These are phyloP conservation scores for Nemoura dubitans DNA, from an alignment of 2,888 invertebrate genomes.

Conservation along the genomic window DNA sequence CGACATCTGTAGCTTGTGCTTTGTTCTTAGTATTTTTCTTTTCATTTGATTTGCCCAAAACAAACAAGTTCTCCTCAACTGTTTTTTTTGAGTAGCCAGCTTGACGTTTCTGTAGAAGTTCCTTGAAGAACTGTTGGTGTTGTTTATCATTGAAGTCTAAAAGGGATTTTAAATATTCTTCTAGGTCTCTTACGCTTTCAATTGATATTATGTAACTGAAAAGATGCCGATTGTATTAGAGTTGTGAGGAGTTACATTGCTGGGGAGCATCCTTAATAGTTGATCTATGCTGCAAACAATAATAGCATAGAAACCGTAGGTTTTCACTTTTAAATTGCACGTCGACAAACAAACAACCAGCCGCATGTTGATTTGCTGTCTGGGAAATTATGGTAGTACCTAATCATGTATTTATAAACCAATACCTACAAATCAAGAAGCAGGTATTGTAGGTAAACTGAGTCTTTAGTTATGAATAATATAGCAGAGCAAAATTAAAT, in stretches of 20 bases:
- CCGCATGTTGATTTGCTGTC: too few relatives aligned
- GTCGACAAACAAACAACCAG: too few relatives aligned
- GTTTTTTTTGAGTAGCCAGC: background rate
- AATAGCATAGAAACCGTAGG: too few relatives aligned
- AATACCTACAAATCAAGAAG: too few relatives aligned
- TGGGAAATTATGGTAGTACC: too few relatives aligned
- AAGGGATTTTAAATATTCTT: conserved; percentile 80
- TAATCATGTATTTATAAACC: too few relatives aligned
- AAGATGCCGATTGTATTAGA: too few relatives aligned
- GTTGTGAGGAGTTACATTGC: conserved; percentile 28
- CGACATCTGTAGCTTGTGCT: conserved; percentile 18
- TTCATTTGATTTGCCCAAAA: background rate
- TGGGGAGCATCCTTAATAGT: too few relatives aligned
- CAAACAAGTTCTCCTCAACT: conserved; percentile 16
- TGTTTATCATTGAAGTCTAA: conserved; percentile 73
- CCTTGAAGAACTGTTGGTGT: conserved; percentile 73
- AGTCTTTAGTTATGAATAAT: too few relatives aligned
- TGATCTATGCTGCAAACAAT: too few relatives aligned
- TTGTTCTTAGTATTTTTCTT: conserved; percentile 3
- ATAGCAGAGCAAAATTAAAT: conserved; percentile 19
- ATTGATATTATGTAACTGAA: conserved; percentile 78
- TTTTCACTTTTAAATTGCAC: too few relatives aligned
- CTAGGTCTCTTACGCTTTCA: conserved; percentile 74
- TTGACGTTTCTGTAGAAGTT: conserved; percentile 59
- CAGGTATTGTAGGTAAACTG: too few relatives aligned